phyloP scores from a whole-genome alignment of 2,113 vertebrate genomes.

The Eleginops maclovinus region DNA sequence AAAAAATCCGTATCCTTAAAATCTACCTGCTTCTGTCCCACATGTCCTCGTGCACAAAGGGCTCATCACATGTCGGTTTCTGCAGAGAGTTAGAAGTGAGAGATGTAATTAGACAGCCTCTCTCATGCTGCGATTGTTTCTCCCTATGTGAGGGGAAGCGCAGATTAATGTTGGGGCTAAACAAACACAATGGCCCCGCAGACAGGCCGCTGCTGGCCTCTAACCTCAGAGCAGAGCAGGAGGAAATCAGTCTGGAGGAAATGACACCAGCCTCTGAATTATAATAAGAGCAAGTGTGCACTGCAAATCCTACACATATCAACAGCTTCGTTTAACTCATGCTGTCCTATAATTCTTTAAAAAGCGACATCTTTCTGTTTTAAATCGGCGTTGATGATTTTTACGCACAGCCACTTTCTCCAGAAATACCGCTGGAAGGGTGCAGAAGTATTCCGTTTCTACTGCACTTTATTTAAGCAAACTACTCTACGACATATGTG shows the following conservation, averaged over 20 bases:
- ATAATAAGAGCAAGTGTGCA: conserved; percentile 53
- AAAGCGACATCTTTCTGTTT: neutral
- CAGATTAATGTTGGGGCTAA: conserved; percentile 73
- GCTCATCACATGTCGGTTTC: conserved; percentile 35
- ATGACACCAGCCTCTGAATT: conserved; percentile 72
- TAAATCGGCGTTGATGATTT: neutral
- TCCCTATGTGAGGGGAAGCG: conserved; percentile 65
- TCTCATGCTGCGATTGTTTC: conserved; percentile 73
- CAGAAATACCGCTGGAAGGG: neutral
- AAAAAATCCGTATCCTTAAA: neutral
- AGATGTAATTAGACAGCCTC: conserved; percentile 72
- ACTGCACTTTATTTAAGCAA: too few relatives aligned
- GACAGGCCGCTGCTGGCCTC: conserved; percentile 76
- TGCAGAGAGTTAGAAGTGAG: conserved; percentile 69
- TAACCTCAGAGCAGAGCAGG: conserved; percentile 71
- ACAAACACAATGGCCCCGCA: conserved; percentile 70
- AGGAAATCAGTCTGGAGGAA: conserved; percentile 63
- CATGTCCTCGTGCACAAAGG: conserved; percentile 37
- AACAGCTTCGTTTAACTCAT: neutral
- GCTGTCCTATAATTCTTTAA: neutral
- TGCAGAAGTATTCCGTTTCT: neutral
- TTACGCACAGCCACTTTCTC: neutral
- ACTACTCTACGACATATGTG: neutral
- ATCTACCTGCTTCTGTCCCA: conserved; percentile 17
- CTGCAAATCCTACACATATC: conserved; percentile 13